These are phyloP conservation scores for Porites evermanni DNA, from an alignment of 92 coral and sea anemone species.

Conservation along the genomic window DNA sequence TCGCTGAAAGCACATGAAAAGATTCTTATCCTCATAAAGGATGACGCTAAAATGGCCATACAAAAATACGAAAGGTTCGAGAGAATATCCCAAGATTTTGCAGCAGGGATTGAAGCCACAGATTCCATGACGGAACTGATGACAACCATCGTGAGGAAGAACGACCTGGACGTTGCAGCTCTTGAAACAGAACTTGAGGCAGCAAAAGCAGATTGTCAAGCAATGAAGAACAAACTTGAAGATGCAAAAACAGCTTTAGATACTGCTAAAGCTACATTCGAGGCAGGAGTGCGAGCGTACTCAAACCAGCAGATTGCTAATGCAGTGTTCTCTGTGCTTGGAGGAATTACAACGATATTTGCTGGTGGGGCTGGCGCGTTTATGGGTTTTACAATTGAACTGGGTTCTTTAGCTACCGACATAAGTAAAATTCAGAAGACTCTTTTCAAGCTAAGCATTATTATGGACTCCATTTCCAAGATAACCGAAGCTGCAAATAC, in stretches of 20 bases:
- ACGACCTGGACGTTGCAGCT: conserved; percentile 53
- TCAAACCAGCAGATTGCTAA: conserved; percentile 40
- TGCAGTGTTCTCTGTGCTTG: conserved; percentile 52
- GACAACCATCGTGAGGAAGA: conserved; percentile 57
- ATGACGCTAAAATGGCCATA: conserved; percentile 69
- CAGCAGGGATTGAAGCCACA: conserved; percentile 49
- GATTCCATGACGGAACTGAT: conserved; percentile 59
- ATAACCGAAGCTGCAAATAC: conserved; percentile 43
- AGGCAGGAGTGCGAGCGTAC: conserved; percentile 41
- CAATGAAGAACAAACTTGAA: conserved; percentile 40
- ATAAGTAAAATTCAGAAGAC: conserved; percentile 30
- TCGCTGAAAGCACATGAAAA: conserved; percentile 65
- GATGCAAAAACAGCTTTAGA: conserved; percentile 39
- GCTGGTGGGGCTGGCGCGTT: conserved; percentile 51
- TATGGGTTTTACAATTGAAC: conserved; percentile 28
- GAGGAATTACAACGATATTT: conserved; percentile 43
- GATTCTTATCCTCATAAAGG: conserved; percentile 52
- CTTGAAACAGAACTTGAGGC: conserved; percentile 30
- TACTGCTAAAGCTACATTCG: conserved; percentile 45
- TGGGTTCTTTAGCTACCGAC: conserved; percentile 25
- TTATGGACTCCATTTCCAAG: conserved; percentile 46
- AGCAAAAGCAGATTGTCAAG: conserved; percentile 29
- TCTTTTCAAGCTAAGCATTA: conserved; percentile 39
- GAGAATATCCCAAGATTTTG: conserved; percentile 39
- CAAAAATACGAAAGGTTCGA: conserved; percentile 53